These are phyloP conservation scores for Allobates femoralis DNA, from an alignment of 2,797 vertebrate genomes.

Conservation along the genomic window DNA sequence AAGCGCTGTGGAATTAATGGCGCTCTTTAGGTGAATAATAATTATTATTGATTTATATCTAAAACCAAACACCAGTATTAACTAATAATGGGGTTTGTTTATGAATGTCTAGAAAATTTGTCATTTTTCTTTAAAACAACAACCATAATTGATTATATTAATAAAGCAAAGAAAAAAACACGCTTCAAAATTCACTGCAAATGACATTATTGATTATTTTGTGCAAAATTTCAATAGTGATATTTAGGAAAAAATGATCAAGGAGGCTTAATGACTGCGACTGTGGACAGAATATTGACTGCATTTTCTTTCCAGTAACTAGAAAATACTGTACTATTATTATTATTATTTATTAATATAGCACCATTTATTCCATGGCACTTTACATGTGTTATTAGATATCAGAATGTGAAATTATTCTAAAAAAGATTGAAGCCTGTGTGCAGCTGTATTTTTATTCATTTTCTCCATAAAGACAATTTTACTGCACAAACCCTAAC, in stretches of 20 bases:
- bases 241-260: conserved; percentile 9
- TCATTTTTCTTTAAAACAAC: neutral
- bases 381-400: no score
- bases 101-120: neutral
- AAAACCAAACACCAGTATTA: neutral
- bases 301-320: neutral
- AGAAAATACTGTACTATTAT: neutral
- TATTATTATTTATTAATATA: no score
- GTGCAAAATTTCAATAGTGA: conserved; percentile 9
- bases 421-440: neutral
- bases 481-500: neutral
- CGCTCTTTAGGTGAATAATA: no score
- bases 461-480: neutral
- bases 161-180: neutral
- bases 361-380: no score
- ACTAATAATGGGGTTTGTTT: neutral
- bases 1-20: no score
- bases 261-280: neutral
- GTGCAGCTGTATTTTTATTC: neutral
- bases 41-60: neutral
- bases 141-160: neutral
- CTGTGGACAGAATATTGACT: neutral
- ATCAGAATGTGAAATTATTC: neutral
- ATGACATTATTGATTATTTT: conserved; percentile 25
- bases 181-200: neutral